These are phyloP conservation scores for Mus spicilegus DNA, from an alignment of 2,113 vertebrate genomes.

Conservation along the genomic window DNA sequence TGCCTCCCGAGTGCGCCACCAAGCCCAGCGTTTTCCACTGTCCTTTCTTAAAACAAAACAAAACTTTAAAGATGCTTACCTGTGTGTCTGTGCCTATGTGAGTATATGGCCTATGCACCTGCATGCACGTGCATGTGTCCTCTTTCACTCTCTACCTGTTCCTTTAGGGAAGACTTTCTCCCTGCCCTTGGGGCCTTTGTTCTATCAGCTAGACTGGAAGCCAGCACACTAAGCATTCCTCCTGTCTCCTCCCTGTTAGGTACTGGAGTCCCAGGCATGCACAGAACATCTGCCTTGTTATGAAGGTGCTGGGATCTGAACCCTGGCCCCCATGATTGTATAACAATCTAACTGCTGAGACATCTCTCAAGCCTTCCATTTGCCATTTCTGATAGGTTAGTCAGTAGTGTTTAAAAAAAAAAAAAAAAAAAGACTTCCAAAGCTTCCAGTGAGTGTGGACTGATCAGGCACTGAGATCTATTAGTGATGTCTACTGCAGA, in stretches of 20 bases:
- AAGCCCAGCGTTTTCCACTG: background rate
- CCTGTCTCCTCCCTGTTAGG: background rate
- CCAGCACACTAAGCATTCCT: background rate
- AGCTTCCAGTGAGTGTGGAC: background rate
- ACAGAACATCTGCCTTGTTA: background rate
- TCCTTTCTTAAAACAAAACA: background rate
- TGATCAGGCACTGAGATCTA: background rate
- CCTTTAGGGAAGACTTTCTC: background rate
- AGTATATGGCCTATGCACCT: too few species aligned
- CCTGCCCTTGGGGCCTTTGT: background rate
- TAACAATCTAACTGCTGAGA: background rate
- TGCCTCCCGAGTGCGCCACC: too few species aligned
- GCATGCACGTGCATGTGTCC: accelerated
- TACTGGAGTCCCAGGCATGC: background rate
- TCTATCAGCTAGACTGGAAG: background rate
- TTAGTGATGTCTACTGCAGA: background rate
- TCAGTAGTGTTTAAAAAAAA: background rate
- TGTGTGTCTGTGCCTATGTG: background rate
- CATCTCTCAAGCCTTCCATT: background rate
- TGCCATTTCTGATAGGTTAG: background rate
- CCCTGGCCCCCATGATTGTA: background rate
- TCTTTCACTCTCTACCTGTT: background rate
- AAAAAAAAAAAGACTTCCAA: background rate
- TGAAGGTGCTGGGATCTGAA: background rate
- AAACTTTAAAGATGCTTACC: background rate